A percentile compares a stretch with the other conserved stretches of the same genome.
Conservation (phyloP, 1,140 invertebrate species). For the Nasonia longicornis region DNA sequence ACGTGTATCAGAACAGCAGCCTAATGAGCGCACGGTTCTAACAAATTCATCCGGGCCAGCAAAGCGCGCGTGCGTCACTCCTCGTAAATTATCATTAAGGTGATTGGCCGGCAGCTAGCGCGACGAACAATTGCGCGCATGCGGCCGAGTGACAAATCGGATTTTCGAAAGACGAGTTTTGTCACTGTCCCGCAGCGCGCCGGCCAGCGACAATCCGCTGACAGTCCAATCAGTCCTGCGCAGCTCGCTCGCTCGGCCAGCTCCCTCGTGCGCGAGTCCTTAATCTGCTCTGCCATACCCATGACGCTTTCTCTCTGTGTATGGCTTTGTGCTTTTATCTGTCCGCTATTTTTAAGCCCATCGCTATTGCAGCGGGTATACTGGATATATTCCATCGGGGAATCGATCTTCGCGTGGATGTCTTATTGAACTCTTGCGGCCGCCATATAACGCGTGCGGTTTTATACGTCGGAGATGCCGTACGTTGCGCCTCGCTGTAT, state of each 20-base stretch:
- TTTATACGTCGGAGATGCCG: background rate
- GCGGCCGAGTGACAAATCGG: constrained; percentile 31
- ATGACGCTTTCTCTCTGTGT: background rate
- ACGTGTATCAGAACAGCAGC: background rate
- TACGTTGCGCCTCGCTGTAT: no score
- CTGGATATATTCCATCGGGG: no score
- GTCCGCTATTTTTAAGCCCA: background rate
- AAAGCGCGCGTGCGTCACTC: background rate
- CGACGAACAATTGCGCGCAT: constrained; percentile 28
- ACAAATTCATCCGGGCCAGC: constrained; percentile 25
- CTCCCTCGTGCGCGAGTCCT: background rate
- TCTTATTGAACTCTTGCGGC: background rate
- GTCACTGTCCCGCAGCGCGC: constrained; percentile 12
- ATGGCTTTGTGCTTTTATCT: background rate
- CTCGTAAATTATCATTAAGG: constrained; percentile 47
- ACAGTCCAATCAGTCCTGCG: constrained; percentile 39
- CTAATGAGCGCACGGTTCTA: background rate
- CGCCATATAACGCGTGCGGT: background rate
- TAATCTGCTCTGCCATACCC: constrained; percentile 23
- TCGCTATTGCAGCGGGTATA: no score
- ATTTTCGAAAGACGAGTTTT: constrained; percentile 40
- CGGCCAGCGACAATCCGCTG: constrained; percentile 24
- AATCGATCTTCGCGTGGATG: background rate
- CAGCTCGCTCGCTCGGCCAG: background rate
- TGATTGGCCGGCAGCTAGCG: constrained; percentile 31